These are phyloP conservation scores for Rhombomys opimus DNA, from an alignment of 2,113 vertebrate species.

Conservation along the genomic window DNA sequence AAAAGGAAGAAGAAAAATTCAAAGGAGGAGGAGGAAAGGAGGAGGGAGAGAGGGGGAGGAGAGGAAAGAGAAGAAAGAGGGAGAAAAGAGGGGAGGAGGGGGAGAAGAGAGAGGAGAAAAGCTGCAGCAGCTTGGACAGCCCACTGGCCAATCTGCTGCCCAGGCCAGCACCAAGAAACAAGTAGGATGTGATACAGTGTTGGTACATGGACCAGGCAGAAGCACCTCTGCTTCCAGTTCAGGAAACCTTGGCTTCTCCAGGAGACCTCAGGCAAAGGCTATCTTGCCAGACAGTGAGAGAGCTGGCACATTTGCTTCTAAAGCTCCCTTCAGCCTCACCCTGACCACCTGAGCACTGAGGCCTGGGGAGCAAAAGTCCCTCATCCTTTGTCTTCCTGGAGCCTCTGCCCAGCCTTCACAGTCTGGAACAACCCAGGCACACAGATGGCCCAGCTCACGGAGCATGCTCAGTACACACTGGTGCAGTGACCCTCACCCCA, in stretches of 20 bases:
- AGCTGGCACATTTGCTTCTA: neutral
- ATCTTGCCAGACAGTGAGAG: too few relatives aligned
- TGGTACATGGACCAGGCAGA: neutral
- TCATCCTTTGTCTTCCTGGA: neutral
- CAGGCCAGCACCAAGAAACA: neutral
- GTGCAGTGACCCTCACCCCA: neutral
- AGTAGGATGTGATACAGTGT: neutral
- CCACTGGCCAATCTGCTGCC: neutral
- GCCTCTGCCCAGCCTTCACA: neutral
- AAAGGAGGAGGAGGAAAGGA: neutral
- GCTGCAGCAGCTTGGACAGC: too few relatives aligned
- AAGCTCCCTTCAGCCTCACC: neutral
- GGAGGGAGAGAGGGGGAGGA: neutral
- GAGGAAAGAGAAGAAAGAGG: too few relatives aligned
- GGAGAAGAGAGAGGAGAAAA: neutral
- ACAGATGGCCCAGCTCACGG: rapidly evolving
- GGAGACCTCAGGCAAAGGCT: neutral
- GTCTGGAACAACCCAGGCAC: neutral
- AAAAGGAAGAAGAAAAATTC: too few relatives aligned
- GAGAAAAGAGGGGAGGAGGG: too few relatives aligned
- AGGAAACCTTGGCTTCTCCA: neutral
- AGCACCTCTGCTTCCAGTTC: neutral
- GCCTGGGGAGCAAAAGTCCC: rapidly evolving
- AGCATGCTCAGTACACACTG: rapidly evolving
- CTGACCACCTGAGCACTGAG: neutral